Base-by-base conservation (phyloP, 2,113 vertebrate genomes). In the Geothlypis trichas region DNA sequence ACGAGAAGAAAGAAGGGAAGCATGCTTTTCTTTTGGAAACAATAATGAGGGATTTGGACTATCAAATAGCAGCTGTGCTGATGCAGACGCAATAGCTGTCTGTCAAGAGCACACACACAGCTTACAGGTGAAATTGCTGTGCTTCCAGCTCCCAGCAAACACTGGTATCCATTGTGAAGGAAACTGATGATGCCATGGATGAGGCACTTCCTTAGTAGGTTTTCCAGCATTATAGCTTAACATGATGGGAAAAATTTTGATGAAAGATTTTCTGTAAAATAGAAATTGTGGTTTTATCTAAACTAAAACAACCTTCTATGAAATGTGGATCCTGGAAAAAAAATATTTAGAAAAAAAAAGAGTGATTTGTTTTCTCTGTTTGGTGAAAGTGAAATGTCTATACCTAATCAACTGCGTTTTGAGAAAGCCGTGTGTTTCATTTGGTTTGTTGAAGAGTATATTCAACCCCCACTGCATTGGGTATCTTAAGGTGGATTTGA, bases 11-110 rank as follows among this genome's bases (percentile, higher is more conserved):
- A 93, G 66, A 84, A 68, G 21, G 84, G 63, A 90, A 95, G 52
- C 27, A 8, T 89, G 68, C 8, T 92, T 92, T 94, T 85, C 82
- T 68, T 83, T 90, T 86, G 37, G 75, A 92, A 96, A 94, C 71
- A 90, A 72, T 83, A 28, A 58, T 18, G 42, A 28, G 44, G 42
- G 42, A 41, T 77, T 88, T 74, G 33, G 51, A 55, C 87, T 63
- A 76, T 94, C 93, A 63, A 73, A 87, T 54, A 72, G 58, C 35
- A 84, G 74, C 90, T 94, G 55, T 55, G 44, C 51, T 66, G 47
- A 57, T 76, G 59, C 41, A 94, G 55, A 65, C 10, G 46, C 67
- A 73, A 54, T 30, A 91, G 78, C 46, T 89, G 52, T 69, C 62
- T 85, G 58, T 71, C 59, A 82, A 55, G 57, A 75, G 23, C 20